These are phyloP conservation scores for Phortica okadai DNA, from an alignment of 2,888 invertebrate species.

Conservation along the genomic window DNA sequence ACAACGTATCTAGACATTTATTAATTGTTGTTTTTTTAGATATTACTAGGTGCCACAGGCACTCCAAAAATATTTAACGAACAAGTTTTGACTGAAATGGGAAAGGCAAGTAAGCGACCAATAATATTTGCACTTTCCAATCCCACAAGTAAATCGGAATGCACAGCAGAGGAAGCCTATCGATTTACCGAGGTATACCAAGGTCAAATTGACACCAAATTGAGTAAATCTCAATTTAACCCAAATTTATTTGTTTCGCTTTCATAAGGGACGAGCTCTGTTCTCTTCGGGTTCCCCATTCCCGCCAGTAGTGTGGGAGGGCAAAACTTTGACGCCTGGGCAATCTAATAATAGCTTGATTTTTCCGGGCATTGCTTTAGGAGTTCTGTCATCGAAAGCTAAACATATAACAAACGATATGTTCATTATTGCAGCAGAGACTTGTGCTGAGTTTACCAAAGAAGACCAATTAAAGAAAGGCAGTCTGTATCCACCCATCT, in stretches of 20 bases:
- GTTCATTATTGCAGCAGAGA: constrained; percentile 48
- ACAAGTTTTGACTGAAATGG: constrained; percentile 48
- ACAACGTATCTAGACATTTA: not conserved
- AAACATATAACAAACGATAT: constrained; percentile 48
- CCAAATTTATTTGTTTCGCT: too few species aligned
- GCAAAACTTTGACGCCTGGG: constrained; percentile 49
- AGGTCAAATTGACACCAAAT: not conserved
- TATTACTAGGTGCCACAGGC: constrained; percentile 54
- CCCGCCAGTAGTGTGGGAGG: constrained; percentile 54
- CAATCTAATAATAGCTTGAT: constrained; percentile 60
- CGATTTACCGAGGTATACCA: constrained; percentile 50
- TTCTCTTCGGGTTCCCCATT: constrained; percentile 60
- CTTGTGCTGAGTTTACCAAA: constrained; percentile 41
- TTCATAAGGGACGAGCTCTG: constrained; percentile 55
- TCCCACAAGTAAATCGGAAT: constrained; percentile 58
- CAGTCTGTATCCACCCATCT: constrained; percentile 47
- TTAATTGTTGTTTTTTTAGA: not conserved
- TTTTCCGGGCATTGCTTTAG: constrained; percentile 58
- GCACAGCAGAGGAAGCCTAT: constrained; percentile 61
- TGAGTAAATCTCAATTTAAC: not conserved
- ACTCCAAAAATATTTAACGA: constrained; percentile 52
- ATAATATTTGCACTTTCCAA: constrained; percentile 59
- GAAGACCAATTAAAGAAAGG: constrained; percentile 25
- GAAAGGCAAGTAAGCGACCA: constrained; percentile 48
- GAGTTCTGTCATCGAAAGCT: constrained; percentile 35